Base-by-base conservation (phyloP, 1,140 invertebrate species). In the Polypedilum vanderplanki region DNA sequence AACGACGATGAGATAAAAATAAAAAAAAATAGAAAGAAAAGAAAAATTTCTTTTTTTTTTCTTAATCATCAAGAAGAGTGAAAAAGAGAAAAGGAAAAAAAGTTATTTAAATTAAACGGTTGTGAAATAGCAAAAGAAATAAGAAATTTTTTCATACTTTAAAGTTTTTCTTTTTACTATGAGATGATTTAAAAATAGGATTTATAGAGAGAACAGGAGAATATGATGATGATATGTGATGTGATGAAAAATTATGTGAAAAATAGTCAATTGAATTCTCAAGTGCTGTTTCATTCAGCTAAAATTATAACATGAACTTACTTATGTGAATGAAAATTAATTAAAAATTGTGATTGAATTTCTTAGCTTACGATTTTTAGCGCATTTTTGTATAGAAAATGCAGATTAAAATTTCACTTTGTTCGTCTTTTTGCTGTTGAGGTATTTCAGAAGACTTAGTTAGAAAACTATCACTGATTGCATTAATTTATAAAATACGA, bases 91-190 rank as follows among this genome's bases (percentile, higher is more conserved):
- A 67, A 7, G 18, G 1, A 67, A 20, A 70, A 70, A 70, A 70
- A 70, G n/a, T 57, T 70, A 70, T 70, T 70, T 70, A 70, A 70
- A 70, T 70, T 57, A 57, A 70, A 22, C 20, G 65, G 5, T 70
- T 70, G 65, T 70, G 65, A 70, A 70, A 70, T 70, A n/a, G 65
- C 65, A 70, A 70, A 70, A 70, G 5, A 20, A 70, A 70, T 12
- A 57, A 57, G n/a, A 57, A 57, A 57, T 12, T 57, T 57, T 33
- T 33, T 33, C 24, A 33, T 33, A 33, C 24, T 33, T 33, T 1
- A 12, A 15, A 57, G 46, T 57, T 57, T 46, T 57, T 12, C 9
- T 46, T n/a, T 57, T n/a, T 57, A 15, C 46, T 57, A n/a, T 57
- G 46, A 57, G 5, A 33, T 3, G 46, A 12, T 57, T 57, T 57